Conservation (phyloP, 2,113 vertebrate genomes). For the Shinisaurus crocodilurus region DNA sequence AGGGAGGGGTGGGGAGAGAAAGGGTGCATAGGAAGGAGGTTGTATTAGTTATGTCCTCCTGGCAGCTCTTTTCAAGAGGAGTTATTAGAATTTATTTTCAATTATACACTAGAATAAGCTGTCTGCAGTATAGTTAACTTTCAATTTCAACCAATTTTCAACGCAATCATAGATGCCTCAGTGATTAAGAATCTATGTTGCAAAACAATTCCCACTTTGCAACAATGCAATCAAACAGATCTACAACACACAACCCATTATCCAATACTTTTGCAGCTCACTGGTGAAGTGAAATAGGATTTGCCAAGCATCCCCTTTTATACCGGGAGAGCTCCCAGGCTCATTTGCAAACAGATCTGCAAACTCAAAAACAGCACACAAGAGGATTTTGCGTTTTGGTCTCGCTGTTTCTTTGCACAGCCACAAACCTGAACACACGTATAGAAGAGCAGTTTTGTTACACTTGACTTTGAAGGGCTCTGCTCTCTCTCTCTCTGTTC, state of each 20-base stretch:
- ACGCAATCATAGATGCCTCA: conserved; percentile 84
- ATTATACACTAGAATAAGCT: conserved; percentile 87
- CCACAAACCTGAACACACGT: neutral
- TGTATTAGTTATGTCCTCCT: conserved; percentile 73
- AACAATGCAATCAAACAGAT: conserved; percentile 86
- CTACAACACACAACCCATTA: conserved; percentile 84
- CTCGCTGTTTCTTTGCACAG: neutral
- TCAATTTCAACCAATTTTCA: conserved; percentile 85
- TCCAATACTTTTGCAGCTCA: conserved; percentile 79
- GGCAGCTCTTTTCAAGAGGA: conserved; percentile 78
- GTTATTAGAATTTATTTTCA: conserved; percentile 90
- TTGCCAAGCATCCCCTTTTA: conserved; percentile 72
- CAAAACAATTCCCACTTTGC: conserved; percentile 88
- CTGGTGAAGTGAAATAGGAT: conserved; percentile 79
- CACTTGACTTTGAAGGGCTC: neutral
- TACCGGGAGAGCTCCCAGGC: conserved; percentile 64
- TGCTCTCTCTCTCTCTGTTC: neutral
- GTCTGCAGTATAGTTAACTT: conserved; percentile 85
- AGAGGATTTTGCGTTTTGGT: conserved; percentile 17
- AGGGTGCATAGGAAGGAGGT: conserved; percentile 36
- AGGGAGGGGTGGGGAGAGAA: neutral
- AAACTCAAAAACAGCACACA: conserved; percentile 62
- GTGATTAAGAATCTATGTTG: conserved; percentile 88
- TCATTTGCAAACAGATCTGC: conserved; percentile 77
- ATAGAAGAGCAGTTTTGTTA: conserved; percentile 14